Evolutionary conservation across 92 coral and sea anemone species (phyloP).

Genomic region (Phenganax subtilis): DNA sequence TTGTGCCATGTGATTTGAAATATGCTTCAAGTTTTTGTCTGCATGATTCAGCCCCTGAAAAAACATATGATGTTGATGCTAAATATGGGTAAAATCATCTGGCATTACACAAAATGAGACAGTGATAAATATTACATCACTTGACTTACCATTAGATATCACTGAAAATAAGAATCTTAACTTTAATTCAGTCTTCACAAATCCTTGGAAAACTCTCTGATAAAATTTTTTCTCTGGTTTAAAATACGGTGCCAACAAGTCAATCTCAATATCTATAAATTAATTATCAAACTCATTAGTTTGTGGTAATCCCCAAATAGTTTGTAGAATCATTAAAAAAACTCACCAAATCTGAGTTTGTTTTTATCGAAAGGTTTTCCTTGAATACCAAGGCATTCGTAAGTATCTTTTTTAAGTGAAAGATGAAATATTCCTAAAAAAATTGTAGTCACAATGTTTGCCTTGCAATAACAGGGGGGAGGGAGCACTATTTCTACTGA

Average conservation of each 20-base stretch:
- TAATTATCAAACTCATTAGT: background rate
- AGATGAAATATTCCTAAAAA: slow-evolving; percentile 66
- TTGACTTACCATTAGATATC: slow-evolving; percentile 24
- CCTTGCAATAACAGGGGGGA: background rate
- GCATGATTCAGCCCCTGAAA: background rate
- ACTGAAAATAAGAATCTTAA: slow-evolving; percentile 64
- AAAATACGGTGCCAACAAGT: slow-evolving; percentile 67
- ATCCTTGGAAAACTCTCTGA: slow-evolving; percentile 75
- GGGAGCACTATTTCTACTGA: background rate
- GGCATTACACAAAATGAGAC: background rate
- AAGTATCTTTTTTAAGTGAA: slow-evolving; percentile 86
- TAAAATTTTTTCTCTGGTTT: slow-evolving; percentile 68
- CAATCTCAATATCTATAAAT: slow-evolving; percentile 68
- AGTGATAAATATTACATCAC: background rate
- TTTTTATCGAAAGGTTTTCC: slow-evolving; percentile 86
- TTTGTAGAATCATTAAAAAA: background rate
- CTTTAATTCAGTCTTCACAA: slow-evolving; percentile 56
- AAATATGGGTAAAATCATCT: background rate
- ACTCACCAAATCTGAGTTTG: slow-evolving; percentile 83
- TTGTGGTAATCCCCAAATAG: background rate
- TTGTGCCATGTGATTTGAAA: slow-evolving; percentile 13
- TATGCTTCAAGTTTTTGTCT: slow-evolving; percentile 12
- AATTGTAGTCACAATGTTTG: background rate
- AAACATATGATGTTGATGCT: background rate
- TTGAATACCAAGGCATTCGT: slow-evolving; percentile 79